Conservation (phyloP, 2,888 invertebrate genomes). For the Lampropteryx suffumata region DNA sequence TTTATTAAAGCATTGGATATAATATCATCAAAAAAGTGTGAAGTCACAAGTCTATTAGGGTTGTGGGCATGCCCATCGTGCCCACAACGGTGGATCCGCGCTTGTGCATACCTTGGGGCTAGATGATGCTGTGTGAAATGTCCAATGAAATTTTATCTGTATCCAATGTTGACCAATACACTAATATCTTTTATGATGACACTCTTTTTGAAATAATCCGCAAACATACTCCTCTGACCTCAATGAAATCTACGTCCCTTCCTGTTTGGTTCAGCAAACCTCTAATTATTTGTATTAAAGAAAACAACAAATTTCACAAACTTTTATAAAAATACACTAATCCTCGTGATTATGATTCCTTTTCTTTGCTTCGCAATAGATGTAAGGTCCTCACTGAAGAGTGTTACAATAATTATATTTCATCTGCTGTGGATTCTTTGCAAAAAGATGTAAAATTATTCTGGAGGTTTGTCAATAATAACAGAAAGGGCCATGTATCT, state of each 20-base stretch:
- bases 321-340: neutral
- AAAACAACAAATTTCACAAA: conserved; percentile 10
- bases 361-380: neutral
- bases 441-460: neutral
- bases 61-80: no score
- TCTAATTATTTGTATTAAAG: conserved; percentile 1
- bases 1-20: no score
- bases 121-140: no score
- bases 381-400: neutral
- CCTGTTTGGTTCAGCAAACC: conserved; percentile 3
- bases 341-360: neutral
- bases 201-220: conserved; percentile 10
- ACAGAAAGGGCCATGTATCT: neutral
- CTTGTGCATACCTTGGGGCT: no score
- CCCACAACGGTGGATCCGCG: no score
- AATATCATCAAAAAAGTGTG: no score
- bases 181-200: neutral
- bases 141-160: neutral
- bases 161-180: neutral
- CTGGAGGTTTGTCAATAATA: conserved; percentile 1
- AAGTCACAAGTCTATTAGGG: no score
- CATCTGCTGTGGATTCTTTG: neutral
- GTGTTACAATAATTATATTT: neutral
- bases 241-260: neutral
- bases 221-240: neutral